These are phyloP conservation scores for Ailuropoda melanoleuca DNA, from an alignment of 2,113 vertebrate genomes.

Conservation along the genomic window DNA sequence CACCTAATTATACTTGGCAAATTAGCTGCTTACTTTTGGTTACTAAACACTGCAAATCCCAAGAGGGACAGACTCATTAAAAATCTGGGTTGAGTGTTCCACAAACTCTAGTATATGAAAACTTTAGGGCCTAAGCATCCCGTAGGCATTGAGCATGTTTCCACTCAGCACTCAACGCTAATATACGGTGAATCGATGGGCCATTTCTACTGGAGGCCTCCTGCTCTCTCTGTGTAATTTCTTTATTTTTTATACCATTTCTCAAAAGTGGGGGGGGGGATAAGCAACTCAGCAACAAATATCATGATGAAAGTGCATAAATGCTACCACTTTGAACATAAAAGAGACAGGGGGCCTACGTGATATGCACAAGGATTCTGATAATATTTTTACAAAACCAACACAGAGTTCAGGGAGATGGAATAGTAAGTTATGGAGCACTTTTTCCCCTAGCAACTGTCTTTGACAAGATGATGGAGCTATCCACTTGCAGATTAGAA, in stretches of 20 bases:
- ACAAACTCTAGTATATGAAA: not conserved
- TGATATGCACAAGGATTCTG: not conserved
- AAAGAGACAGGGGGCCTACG: not conserved
- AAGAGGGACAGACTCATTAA: not conserved
- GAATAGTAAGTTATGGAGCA: not conserved
- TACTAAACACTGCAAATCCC: not conserved
- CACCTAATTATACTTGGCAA: slow-evolving; percentile 22
- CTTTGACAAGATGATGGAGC: not conserved
- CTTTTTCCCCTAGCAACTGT: not conserved
- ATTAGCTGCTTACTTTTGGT: slow-evolving; percentile 33
- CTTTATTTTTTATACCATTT: not conserved
- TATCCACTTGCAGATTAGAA: not conserved
- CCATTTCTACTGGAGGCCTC: not conserved
- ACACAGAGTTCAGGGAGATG: not conserved
- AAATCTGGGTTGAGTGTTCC: not conserved
- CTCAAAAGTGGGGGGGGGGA: not conserved
- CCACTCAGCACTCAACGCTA: not conserved
- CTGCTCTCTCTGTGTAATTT: not conserved
- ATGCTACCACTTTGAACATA: not conserved
- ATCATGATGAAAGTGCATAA: not conserved
- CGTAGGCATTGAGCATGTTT: not conserved
- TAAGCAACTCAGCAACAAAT: not conserved
- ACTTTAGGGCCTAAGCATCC: not conserved
- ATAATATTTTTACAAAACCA: not conserved
- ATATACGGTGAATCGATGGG: fast-evolving